Evolutionary conservation across 2,797 vertebrate species (phyloP).

Genomic region (Babyrousa celebensis): DNA sequence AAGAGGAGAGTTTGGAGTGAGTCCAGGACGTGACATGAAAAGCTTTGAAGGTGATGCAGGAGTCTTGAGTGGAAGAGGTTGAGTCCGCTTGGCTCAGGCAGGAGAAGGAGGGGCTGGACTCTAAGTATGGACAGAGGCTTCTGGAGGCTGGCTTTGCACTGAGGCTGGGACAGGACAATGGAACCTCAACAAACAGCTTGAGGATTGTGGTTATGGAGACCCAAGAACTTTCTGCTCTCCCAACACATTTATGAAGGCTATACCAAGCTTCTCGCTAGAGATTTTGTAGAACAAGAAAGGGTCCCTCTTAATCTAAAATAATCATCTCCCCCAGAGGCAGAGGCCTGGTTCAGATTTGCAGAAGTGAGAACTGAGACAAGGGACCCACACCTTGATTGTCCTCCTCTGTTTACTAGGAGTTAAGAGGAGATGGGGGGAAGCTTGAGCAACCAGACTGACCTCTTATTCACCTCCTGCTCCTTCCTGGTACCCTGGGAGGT

Average conservation of each 20-base stretch:
- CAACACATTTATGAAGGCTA: neutral
- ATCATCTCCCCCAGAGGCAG: neutral
- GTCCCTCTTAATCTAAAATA: neutral
- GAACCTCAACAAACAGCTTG: neutral
- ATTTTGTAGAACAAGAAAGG: neutral
- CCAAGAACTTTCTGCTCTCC: neutral
- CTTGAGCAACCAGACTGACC: neutral
- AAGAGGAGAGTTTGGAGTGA: slow-evolving; percentile 45
- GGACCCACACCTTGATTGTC: neutral
- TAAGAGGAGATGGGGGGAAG: neutral
- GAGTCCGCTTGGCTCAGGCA: neutral
- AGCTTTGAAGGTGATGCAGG: neutral
- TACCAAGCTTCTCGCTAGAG: neutral
- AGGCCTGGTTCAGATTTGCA: neutral
- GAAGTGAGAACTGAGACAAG: neutral
- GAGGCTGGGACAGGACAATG: neutral
- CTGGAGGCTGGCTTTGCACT: neutral
- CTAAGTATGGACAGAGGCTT: neutral
- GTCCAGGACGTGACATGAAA: slow-evolving; percentile 31
- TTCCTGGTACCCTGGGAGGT: neutral
- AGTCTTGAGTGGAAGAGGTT: neutral
- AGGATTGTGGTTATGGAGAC: neutral
- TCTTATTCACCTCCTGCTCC: neutral
- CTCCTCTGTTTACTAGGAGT: neutral
- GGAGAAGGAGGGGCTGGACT: too few species aligned